Base-by-base conservation (phyloP, 1,140 invertebrate genomes). In the Leucophenga varia region DNA sequence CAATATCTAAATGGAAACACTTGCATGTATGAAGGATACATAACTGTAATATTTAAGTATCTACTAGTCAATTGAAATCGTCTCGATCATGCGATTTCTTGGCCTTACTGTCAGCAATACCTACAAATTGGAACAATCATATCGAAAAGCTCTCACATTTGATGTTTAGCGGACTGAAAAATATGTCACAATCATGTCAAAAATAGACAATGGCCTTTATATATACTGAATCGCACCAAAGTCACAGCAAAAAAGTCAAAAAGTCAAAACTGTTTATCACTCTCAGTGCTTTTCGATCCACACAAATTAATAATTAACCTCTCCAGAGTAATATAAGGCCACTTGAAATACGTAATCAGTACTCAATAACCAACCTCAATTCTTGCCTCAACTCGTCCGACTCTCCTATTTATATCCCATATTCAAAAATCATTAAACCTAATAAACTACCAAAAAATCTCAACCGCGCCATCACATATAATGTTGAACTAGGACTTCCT, bases 221-320 rank as follows among this genome's bases (percentile, higher is more conserved):
- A n/a, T 32, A n/a, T 32, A 12, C 16, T 13, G 25, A 5, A 17
- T 8, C 16, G 14, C 5, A 7, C 31, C 31, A 25, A 10, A 5
- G 5, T 25, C 22, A 5, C 22, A 25, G n/a, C 22, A 6, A 6
- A 25, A 25, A 25, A n/a, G n/a, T n/a, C n/a, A n/a, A 10, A 25
- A 25, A 25, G 22, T 25, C 22, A 34, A 44, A 44, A 44, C 13
- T 10, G 13, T 35, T 4, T 17, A 13, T 7, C 30, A 44, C 14
- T 35, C 17, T 44, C 14, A 16, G 20, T n/a, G 43, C 43, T 22
- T 45, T 36, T n/a, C 31, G 20, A 17, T 25, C 31, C 9, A 37
- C 40, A 10, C 41, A 39, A 3, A 43, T 37, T 34, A 43, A 49
- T 17, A 36, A 49, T 17, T 22, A 28, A 19, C 34, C 43, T 17